These are phyloP conservation scores for Maylandia zebra DNA, from an alignment of 2,113 vertebrate species.

Conservation along the genomic window DNA sequence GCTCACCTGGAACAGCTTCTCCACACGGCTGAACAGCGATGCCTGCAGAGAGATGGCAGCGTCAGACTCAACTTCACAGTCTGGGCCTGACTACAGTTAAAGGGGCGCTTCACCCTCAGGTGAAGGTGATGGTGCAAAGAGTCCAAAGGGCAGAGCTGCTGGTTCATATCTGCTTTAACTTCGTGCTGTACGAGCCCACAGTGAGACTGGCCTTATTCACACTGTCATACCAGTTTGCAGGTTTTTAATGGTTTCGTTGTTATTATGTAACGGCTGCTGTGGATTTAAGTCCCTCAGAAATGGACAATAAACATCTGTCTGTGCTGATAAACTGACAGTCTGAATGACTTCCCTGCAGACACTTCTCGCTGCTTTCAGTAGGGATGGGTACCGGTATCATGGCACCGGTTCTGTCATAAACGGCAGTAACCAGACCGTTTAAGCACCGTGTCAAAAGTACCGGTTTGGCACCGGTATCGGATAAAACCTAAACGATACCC, in stretches of 20 bases:
- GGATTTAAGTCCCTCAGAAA: not conserved
- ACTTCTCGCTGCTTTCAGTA: not conserved
- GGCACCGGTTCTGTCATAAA: too few relatives aligned
- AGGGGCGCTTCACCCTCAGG: not conserved
- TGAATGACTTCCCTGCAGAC: not conserved
- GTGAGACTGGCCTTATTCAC: not conserved
- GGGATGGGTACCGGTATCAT: too few relatives aligned
- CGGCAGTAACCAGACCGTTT: too few relatives aligned
- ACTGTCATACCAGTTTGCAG: not conserved
- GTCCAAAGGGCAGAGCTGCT: not conserved
- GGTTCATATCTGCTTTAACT: not conserved
- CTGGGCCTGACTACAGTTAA: not conserved
- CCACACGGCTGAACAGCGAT: slow-evolving; percentile 77
- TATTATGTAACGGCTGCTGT: rapidly evolving
- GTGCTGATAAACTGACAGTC: not conserved
- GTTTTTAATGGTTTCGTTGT: not conserved
- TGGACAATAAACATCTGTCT: rapidly evolving
- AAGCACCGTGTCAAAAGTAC: too few relatives aligned
- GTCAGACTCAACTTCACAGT: not conserved
- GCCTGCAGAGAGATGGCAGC: slow-evolving; percentile 55
- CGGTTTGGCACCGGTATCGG: too few relatives aligned
- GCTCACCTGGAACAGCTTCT: slow-evolving; percentile 83
- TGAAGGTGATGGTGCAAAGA: not conserved
- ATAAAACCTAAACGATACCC: too few relatives aligned
- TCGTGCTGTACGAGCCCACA: not conserved